A percentile compares a stretch with the other conserved stretches of the same genome.
phyloP scores from a whole-genome alignment of 53 echinoderm and acorn worm genomes.

The Echinarachnius parma region DNA sequence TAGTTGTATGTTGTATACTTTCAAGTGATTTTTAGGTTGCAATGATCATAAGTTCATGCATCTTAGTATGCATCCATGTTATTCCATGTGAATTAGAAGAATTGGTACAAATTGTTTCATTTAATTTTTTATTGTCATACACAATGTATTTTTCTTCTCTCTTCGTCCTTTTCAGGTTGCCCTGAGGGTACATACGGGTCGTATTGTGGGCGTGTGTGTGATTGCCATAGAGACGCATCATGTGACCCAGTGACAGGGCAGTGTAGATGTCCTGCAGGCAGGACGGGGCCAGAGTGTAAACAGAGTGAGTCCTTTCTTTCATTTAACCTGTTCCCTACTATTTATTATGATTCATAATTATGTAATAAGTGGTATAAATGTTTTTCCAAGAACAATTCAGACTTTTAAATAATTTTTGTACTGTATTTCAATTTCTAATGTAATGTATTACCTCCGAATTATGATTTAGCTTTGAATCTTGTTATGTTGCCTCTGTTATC shows the following conservation, averaged over 20 bases:
- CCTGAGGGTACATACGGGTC: slow-evolving; percentile 77
- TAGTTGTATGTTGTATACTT: too few relatives aligned
- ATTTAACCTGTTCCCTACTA: not conserved
- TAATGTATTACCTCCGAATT: too few relatives aligned
- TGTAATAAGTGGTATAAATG: not conserved
- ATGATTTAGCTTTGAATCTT: too few relatives aligned
- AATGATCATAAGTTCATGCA: too few relatives aligned
- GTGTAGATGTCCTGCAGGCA: slow-evolving; percentile 89
- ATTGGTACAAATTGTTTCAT: not conserved
- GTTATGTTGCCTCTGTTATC: too few relatives aligned
- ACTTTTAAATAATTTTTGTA: too few relatives aligned
- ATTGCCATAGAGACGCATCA: slow-evolving; percentile 76
- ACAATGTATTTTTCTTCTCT: not conserved
- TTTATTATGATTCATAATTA: not conserved
- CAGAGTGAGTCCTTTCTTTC: slow-evolving; percentile 61
- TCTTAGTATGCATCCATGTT: not conserved
- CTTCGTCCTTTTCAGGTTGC: slow-evolving; percentile 54
- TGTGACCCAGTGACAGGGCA: slow-evolving; percentile 96
- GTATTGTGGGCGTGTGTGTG: slow-evolving; percentile 87
- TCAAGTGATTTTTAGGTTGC: too few relatives aligned
- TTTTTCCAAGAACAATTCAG: too few relatives aligned
- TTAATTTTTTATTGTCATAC: not conserved
- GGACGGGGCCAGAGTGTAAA: slow-evolving; percentile 87
- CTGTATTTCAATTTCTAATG: too few relatives aligned
- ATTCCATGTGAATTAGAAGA: not conserved